Evolutionary conservation across 1,140 invertebrate genomes (phyloP).

Genomic region (Propsilocerus akamusi): DNA sequence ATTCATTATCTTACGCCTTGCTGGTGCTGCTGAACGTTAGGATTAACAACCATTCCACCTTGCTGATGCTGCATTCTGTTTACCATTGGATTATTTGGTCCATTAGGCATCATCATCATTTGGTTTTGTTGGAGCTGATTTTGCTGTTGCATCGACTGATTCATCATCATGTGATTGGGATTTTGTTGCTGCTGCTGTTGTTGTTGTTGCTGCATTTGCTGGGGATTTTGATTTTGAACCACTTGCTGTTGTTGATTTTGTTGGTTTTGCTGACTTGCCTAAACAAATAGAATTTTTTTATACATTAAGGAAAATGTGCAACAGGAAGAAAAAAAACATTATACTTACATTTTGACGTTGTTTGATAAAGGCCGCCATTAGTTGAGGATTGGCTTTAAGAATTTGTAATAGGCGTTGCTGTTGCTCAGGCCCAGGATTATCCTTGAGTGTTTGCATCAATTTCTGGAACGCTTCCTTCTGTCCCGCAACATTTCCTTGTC

Average conservation of each 20-base stretch:
- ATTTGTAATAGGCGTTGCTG: conserved; percentile 85
- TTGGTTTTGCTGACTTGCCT: conserved; percentile 25
- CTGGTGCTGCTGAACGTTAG: conserved; percentile 24
- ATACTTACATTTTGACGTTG: conserved; percentile 40
- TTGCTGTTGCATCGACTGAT: conserved; percentile 11
- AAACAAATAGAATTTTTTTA: not conserved
- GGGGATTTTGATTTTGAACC: conserved; percentile 25
- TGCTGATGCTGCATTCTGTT: conserved; percentile 30
- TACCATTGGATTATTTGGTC: conserved; percentile 22
- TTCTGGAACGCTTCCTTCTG: conserved; percentile 74
- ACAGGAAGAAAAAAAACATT: not conserved
- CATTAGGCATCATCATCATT: conserved; percentile 15
- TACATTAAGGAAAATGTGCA: not conserved
- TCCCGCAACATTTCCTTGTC: conserved; percentile 19
- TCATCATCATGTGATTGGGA: conserved; percentile 10
- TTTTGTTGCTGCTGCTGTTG: conserved; percentile 22
- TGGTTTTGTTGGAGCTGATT: conserved; percentile 18
- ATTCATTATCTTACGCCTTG: conserved; percentile 12
- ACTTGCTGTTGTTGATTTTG: conserved; percentile 30
- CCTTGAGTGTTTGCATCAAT: conserved; percentile 73
- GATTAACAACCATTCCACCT: conserved; percentile 10
- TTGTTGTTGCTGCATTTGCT: conserved; percentile 26
- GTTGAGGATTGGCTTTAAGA: conserved; percentile 81
- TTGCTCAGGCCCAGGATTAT: conserved; percentile 67
- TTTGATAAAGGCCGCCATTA: conserved; percentile 95